These are phyloP conservation scores for Oreochromis spilurus DNA, from an alignment of 2,113 vertebrate species.

Conservation along the genomic window DNA sequence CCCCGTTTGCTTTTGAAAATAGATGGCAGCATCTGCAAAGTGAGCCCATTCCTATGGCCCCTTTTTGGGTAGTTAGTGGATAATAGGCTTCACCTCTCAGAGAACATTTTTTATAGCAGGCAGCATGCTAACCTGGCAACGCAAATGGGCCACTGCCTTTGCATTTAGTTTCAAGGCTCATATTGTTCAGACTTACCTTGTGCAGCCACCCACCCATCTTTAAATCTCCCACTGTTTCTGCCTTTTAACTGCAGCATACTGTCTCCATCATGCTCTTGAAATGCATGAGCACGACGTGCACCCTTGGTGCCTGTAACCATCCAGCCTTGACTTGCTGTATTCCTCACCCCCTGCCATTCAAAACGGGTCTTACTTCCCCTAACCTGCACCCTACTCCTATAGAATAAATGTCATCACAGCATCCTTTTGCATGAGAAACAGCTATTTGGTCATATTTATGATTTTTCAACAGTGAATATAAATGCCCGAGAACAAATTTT, in stretches of 20 bases:
- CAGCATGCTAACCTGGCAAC: background rate
- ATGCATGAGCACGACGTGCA: background rate
- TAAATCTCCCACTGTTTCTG: background rate
- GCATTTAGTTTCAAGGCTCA: constrained; percentile 31
- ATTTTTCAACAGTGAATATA: background rate
- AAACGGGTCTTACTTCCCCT: background rate
- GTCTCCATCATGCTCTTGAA: background rate
- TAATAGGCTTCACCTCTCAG: constrained; percentile 58
- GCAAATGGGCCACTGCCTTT: constrained; percentile 1
- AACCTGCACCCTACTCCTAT: background rate
- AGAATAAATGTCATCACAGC: background rate
- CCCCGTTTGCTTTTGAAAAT: constrained; percentile 21
- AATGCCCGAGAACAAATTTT: background rate
- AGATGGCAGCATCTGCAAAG: constrained; percentile 48
- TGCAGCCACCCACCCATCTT: background rate
- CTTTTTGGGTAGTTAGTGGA: constrained; percentile 51
- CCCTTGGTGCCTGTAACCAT: background rate
- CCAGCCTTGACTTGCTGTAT: background rate
- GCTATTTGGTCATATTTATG: background rate
- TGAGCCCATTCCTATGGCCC: constrained; percentile 35
- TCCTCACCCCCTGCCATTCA: background rate
- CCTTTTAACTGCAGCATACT: background rate
- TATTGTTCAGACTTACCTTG: background rate
- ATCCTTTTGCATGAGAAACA: background rate
- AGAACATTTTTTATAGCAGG: constrained; percentile 36